phyloP scores from a whole-genome alignment of 2,113 vertebrate genomes.

The Ctenomys sociabilis region DNA sequence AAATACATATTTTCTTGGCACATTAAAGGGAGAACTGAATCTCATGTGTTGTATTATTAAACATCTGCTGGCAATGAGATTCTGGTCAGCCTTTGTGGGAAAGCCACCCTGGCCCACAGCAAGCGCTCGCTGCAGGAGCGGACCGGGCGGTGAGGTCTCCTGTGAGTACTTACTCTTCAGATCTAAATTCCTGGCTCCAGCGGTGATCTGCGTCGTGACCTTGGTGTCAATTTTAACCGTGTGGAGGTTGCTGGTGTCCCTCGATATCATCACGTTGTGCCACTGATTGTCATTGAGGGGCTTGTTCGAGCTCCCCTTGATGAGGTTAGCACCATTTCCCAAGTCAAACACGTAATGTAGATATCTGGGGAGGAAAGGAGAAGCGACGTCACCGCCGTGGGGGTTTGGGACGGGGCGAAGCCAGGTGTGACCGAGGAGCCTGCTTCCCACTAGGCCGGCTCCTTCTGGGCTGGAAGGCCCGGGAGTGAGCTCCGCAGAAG shows the following conservation, averaged over 20 bases:
- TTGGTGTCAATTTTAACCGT: conserved; percentile 98
- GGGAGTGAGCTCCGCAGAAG: not conserved
- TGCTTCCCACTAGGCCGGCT: not conserved
- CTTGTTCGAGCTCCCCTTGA: conserved; percentile 98
- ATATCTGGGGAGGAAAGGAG: conserved; percentile 87
- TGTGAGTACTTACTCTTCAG: conserved; percentile 92
- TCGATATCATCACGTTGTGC: conserved; percentile 98
- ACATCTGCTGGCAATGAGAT: not conserved
- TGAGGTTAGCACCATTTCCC: conserved; percentile 97
- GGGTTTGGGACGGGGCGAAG: not conserved
- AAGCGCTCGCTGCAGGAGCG: not conserved
- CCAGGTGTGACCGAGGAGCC: not conserved
- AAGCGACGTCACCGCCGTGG: not conserved
- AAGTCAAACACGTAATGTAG: conserved; percentile 98
- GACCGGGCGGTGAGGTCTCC: fast-evolving
- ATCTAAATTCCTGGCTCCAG: conserved; percentile 97
- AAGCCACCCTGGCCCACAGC: fast-evolving
- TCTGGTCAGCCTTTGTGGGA: not conserved
- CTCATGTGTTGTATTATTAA: conserved; percentile 73
- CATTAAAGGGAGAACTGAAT: conserved; percentile 53
- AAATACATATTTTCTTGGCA: conserved; percentile 67
- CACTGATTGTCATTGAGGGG: conserved; percentile 98
- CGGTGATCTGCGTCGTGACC: conserved; percentile 95
- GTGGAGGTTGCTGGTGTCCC: conserved; percentile 97
- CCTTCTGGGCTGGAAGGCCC: not conserved